Conservation (phyloP, 2,888 invertebrate genomes). For the Andrena marginata region DNA sequence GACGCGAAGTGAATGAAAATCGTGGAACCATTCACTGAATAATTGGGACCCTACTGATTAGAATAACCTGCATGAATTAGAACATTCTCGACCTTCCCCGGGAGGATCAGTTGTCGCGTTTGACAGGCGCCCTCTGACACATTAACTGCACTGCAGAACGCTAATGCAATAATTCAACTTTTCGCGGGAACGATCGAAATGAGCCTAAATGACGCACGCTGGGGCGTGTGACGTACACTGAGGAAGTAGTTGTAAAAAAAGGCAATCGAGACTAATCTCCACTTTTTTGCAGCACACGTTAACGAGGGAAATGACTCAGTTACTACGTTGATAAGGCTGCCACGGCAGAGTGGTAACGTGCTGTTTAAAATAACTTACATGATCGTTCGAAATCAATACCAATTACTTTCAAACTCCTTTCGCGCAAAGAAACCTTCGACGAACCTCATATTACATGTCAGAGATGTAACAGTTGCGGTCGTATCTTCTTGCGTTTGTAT, state of each 20-base stretch:
- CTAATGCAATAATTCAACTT: constrained; percentile 5
- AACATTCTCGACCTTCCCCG: neutral
- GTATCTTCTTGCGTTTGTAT: neutral
- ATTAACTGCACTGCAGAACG: neutral
- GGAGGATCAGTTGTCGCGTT: neutral
- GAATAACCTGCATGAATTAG: constrained; percentile 13
- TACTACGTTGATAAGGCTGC: too few relatives aligned
- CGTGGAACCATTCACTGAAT: neutral
- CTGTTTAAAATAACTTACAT: too few relatives aligned
- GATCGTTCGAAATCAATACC: too few relatives aligned
- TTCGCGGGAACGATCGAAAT: neutral
- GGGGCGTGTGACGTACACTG: neutral
- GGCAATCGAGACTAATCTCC: too few relatives aligned
- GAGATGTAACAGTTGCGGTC: neutral
- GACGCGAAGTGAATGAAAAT: neutral
- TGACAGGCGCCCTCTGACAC: neutral
- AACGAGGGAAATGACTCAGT: too few relatives aligned
- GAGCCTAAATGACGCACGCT: neutral
- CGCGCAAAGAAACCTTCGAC: neutral
- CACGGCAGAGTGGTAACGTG: too few relatives aligned
- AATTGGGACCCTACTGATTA: constrained; percentile 15
- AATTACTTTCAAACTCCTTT: neutral
- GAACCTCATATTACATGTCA: neutral
- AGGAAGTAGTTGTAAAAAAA: neutral
- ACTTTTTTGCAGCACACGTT: too few relatives aligned